These are phyloP conservation scores for Hipparchia sbordonii DNA, from an alignment of 2,888 invertebrate genomes.

Conservation along the genomic window DNA sequence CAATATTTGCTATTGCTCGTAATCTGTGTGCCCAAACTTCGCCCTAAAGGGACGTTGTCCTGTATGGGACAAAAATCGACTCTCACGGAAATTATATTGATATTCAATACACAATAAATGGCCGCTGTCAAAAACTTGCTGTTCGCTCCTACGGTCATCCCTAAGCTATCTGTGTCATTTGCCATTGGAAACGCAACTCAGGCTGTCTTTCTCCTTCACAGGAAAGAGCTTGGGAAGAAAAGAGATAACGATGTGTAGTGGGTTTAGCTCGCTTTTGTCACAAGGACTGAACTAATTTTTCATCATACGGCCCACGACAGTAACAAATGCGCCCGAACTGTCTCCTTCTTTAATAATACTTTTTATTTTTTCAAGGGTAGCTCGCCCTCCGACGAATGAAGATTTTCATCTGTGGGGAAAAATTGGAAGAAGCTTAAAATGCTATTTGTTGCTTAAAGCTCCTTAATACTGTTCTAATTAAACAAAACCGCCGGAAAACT, in stretches of 20 bases:
- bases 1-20: slow-evolving; percentile 79
- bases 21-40: slow-evolving; percentile 79
- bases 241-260: slow-evolving; percentile 70
- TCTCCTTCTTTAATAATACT: slow-evolving; percentile 84
- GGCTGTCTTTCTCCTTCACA: slow-evolving; percentile 54
- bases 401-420: slow-evolving; percentile 75
- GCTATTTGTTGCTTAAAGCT: slow-evolving; percentile 63
- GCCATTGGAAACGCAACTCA: slow-evolving; percentile 77
- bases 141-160: slow-evolving; percentile 83
- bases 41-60: slow-evolving; percentile 65
- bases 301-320: slow-evolving; percentile 83
- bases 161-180: slow-evolving; percentile 83
- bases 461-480: slow-evolving; percentile 44
- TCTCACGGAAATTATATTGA: slow-evolving; percentile 83
- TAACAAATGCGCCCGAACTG: slow-evolving; percentile 83
- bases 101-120: slow-evolving; percentile 84
- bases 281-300: slow-evolving; percentile 83
- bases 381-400: slow-evolving; percentile 75
- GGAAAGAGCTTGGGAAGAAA: slow-evolving; percentile 54
- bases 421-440: slow-evolving; percentile 75
- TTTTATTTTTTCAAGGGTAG: slow-evolving; percentile 81
- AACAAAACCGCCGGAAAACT: slow-evolving; percentile 27
- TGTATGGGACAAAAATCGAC: slow-evolving; percentile 80
- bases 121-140: slow-evolving; percentile 82
- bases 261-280: slow-evolving; percentile 81